These are phyloP conservation scores for Cotesia chilonis DNA, from an alignment of 1,140 invertebrate species.

Conservation along the genomic window DNA sequence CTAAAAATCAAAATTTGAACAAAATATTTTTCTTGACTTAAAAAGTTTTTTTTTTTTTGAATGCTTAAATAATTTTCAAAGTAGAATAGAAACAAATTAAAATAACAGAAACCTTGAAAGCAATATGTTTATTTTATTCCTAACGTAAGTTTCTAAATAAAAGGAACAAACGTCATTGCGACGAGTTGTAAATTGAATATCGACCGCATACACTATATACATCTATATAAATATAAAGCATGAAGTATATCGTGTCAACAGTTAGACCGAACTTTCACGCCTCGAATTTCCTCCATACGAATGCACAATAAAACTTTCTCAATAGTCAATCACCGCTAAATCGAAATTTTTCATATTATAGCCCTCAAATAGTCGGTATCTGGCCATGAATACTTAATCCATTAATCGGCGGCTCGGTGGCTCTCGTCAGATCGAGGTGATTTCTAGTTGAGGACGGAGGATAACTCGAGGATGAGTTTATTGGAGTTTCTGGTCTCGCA, in stretches of 20 bases:
- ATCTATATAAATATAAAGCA: background rate
- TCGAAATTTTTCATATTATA: too few species aligned
- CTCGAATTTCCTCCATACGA: constrained; percentile 11
- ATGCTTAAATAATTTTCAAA: too few species aligned
- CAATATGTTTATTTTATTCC: too few species aligned
- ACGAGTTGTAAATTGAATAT: constrained; percentile 66
- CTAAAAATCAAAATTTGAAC: too few species aligned
- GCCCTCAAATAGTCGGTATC: constrained; percentile 54
- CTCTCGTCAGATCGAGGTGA: constrained; percentile 48
- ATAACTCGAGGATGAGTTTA: constrained; percentile 35
- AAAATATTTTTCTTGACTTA: background rate
- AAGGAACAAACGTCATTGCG: constrained; percentile 55
- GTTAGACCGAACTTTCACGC: constrained; percentile 43
- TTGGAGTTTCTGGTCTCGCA: constrained; percentile 53
- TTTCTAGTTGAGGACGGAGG: constrained; percentile 44
- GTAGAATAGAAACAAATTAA: too few species aligned
- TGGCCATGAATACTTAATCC: constrained; percentile 58
- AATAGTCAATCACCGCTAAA: constrained; percentile 16
- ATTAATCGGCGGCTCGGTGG: constrained; percentile 44
- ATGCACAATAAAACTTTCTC: constrained; percentile 24
- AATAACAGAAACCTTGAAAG: too few species aligned
- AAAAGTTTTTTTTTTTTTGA: constrained; percentile 1
- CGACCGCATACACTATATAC: constrained; percentile 45
- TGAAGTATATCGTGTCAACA: constrained; percentile 50
- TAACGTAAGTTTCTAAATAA: constrained; percentile 35